Conservation (phyloP, 2,888 invertebrate species). For the Tetheella fluctuosa region DNA sequence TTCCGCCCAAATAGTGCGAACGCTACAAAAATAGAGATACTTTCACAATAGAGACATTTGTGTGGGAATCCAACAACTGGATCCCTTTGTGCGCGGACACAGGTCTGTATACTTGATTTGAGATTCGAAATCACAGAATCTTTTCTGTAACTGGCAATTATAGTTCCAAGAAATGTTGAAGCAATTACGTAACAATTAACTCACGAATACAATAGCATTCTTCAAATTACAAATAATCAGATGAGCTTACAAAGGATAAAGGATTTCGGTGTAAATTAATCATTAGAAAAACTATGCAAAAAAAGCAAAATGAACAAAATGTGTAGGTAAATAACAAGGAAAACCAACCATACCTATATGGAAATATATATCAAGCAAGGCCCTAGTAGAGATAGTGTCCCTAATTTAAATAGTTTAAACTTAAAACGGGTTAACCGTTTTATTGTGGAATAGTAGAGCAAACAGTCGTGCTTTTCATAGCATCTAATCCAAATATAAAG, state of each 20-base stretch:
- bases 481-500: constrained; percentile 6
- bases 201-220: neutral
- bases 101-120: constrained; percentile 11
- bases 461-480: constrained; percentile 10
- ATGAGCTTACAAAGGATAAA: neutral
- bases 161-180: neutral
- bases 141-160: neutral
- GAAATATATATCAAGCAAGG: neutral
- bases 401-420: neutral
- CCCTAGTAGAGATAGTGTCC: neutral
- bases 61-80: constrained; percentile 17
- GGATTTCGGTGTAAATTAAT: neutral
- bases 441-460: neutral
- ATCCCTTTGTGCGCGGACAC: constrained; percentile 10
- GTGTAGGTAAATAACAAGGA: neutral
- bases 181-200: neutral
- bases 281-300: neutral
- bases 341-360: neutral
- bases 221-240: neutral
- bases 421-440: constrained; percentile 2
- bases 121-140: neutral
- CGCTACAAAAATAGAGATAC: constrained; percentile 25
- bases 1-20: constrained; percentile 14
- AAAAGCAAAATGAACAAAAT: neutral
- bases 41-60: constrained; percentile 26